Evolutionary conservation across 2,113 vertebrate genomes (phyloP), one percentile per base, ranked within the genome.

Genomic region (Isichthys henryi): DNA sequence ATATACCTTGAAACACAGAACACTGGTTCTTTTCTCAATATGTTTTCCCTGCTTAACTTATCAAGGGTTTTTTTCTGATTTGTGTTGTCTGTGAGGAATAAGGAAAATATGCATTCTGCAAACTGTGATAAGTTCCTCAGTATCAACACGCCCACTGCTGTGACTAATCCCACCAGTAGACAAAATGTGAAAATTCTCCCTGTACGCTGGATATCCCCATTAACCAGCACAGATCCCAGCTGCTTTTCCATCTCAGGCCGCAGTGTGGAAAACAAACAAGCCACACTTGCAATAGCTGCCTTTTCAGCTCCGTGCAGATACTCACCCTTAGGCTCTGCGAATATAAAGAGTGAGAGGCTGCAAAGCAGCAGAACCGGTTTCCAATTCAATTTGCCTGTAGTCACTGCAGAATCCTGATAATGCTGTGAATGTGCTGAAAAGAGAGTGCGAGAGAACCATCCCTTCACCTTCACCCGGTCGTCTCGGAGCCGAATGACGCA

Each of bases 401-500:
- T 87, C 50, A 87, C 6, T 56, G 85, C 85, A 39, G 85, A 48
- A 87, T 52, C 19, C 35, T 27, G 27, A 62, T 86, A 58, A 45
- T 58, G 52, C 49, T 62, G 21, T 58, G 83, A 43, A 58, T 88
- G 85, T n/a, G 46, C 48, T 8, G 2, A 50, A 82, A 46, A 80
- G 35, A 87, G 53, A 70, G 13, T 48, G 83, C 50, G 6, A 39
- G 45, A 49, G 49, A 46, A 45, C 46, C 5, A 27, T 15, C 87
- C 86, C 56, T 62, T 89, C 90, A 56, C 70, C 91, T 88, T 92
- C 85, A 62, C 86, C 27, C 21, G 82, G 86, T 88, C 89, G 87
- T 58, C 58, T 88, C 19, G 90, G 90, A 92, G 90, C 89, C 90
- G 87, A 87, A 90, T 93, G 92, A 93, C 91, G 92, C 90, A 91